A percentile compares a stretch with the other conserved stretches of the same genome.
Evolutionary conservation across 1,140 invertebrate species (phyloP).

Genomic region (Papilio dardanus): DNA sequence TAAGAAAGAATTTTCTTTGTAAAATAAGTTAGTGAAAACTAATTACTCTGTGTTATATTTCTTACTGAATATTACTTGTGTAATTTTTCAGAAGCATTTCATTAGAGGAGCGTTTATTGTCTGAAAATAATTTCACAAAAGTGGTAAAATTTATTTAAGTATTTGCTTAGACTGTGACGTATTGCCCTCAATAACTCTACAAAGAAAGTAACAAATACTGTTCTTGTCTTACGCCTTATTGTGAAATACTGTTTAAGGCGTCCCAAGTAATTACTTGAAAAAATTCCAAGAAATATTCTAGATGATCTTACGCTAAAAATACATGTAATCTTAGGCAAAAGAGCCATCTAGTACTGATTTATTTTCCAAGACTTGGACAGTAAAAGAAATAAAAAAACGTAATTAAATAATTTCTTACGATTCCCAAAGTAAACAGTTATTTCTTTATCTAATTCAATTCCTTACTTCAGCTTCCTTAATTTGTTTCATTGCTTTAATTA

Average conservation of each 20-base stretch:
- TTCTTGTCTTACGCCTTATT: neutral
- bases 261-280: neutral
- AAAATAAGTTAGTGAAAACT: neutral
- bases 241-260: neutral
- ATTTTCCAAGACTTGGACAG: neutral
- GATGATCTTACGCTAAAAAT: neutral
- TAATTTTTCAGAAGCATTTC: constrained; percentile 11
- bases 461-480: neutral
- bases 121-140: constrained; percentile 24
- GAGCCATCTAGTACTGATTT: neutral
- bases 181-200: constrained; percentile 12
- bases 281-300: no score
- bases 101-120: constrained; percentile 7
- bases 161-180: constrained; percentile 2
- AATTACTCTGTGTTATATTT: neutral
- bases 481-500: constrained; percentile 6
- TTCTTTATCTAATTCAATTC: neutral
- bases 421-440: neutral
- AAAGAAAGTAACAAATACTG: neutral
- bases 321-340: neutral
- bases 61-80: neutral
- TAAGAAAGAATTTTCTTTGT: neutral
- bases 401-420: neutral
- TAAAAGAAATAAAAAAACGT: neutral
- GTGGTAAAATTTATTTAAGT: constrained; percentile 9